These are phyloP conservation scores for Lerema accius DNA, from an alignment of 1,140 invertebrate genomes.

Conservation along the genomic window DNA sequence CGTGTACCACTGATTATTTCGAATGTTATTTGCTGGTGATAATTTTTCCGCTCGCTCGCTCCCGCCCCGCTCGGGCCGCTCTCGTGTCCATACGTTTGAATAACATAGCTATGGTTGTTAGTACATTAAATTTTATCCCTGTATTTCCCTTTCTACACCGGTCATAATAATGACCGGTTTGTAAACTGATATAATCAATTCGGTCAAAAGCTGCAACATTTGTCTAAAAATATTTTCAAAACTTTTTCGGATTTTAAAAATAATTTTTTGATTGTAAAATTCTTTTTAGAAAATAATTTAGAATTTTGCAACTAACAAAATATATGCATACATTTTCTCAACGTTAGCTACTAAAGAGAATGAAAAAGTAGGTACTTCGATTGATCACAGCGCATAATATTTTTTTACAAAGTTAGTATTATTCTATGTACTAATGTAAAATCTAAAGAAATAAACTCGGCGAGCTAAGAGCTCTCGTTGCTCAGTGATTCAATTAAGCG, in stretches of 20 bases:
- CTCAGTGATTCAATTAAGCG: neutral
- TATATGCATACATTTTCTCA: too few relatives aligned
- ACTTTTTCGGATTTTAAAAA: neutral
- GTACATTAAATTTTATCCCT: conserved; percentile 18
- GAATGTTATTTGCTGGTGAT: conserved; percentile 81
- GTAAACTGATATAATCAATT: conserved; percentile 12
- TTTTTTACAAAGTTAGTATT: too few relatives aligned
- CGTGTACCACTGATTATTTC: conserved; percentile 82
- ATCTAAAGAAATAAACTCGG: neutral
- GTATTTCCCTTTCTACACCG: conserved; percentile 26
- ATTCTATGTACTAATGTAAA: too few relatives aligned
- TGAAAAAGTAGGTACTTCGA: too few relatives aligned
- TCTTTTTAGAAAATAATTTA: too few relatives aligned
- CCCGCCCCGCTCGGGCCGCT: conserved; percentile 45
- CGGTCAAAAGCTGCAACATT: conserved; percentile 2
- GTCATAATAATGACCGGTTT: conserved; percentile 9
- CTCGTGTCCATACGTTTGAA: conserved; percentile 35
- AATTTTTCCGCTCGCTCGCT: conserved; percentile 74
- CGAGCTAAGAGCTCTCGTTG: neutral
- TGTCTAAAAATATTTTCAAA: neutral
- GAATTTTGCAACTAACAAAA: too few relatives aligned
- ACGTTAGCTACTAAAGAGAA: too few relatives aligned
- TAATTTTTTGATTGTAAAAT: too few relatives aligned
- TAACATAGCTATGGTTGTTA: conserved; percentile 20
- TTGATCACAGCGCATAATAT: too few relatives aligned